phyloP scores from a whole-genome alignment of 2,797 vertebrate species.

The Coreius guichenoti region DNA sequence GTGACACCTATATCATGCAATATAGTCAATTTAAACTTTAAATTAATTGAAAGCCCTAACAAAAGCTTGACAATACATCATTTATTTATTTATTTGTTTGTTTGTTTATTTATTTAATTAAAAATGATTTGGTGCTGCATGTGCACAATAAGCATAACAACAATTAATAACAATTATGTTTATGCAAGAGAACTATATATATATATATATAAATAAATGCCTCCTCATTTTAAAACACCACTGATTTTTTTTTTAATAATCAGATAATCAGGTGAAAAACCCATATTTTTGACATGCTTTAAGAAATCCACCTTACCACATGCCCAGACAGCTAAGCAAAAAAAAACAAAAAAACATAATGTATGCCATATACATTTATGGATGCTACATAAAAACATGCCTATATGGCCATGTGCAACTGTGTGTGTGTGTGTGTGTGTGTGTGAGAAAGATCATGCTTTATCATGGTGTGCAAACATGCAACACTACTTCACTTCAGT shows the following conservation, averaged over 20 bases:
- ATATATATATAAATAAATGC: too few relatives aligned
- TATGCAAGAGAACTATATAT: too few relatives aligned
- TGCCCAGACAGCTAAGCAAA: background rate
- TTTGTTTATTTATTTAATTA: background rate
- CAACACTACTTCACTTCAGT: background rate
- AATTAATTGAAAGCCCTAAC: background rate
- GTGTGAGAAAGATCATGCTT: background rate
- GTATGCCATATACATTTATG: constrained; percentile 3
- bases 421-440: background rate
- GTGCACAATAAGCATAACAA: background rate
- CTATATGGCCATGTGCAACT: background rate
- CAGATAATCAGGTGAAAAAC: background rate
- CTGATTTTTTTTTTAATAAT: too few relatives aligned
- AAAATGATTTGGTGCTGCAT: background rate
- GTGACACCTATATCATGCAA: too few relatives aligned
- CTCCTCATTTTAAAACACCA: too few relatives aligned
- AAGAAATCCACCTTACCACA: background rate
- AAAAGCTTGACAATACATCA: background rate
- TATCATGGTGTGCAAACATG: background rate
- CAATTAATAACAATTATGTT: too few relatives aligned
- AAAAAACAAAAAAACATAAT: too few relatives aligned
- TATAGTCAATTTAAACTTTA: background rate
- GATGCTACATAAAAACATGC: background rate
- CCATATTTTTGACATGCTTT: background rate
- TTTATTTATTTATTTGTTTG: background rate